Evolutionary conservation across 2,113 vertebrate genomes (phyloP).

Genomic region (Saguinus imperator): DNA sequence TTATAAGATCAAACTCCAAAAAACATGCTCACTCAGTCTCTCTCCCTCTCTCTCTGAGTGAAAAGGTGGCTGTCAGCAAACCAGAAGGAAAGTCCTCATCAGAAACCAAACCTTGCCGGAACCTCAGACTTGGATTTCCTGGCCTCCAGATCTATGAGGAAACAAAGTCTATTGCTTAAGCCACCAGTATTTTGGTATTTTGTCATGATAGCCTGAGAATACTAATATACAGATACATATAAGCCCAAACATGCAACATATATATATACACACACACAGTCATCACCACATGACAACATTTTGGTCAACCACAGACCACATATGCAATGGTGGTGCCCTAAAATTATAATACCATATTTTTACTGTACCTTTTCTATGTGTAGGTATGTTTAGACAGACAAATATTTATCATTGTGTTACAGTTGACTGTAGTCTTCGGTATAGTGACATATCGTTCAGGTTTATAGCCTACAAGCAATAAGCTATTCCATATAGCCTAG

Average conservation of each 20-base stretch:
- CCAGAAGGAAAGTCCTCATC: not conserved
- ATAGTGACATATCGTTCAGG: not conserved
- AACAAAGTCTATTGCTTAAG: not conserved
- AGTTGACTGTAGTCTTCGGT: not conserved
- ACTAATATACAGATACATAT: not conserved
- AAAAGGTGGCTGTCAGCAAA: not conserved
- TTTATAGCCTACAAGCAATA: not conserved
- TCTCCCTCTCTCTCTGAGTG: not conserved
- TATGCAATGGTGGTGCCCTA: not conserved
- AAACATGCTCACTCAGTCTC: not conserved
- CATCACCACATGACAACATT: not conserved
- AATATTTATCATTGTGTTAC: not conserved
- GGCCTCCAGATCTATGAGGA: not conserved
- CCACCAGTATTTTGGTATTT: not conserved
- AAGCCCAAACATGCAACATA: not conserved
- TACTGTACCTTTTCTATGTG: not conserved
- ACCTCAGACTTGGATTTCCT: not conserved
- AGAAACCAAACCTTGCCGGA: not conserved
- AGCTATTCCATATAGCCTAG: not conserved
- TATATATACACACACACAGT: not conserved
- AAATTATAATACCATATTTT: not conserved
- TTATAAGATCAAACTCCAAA: not conserved
- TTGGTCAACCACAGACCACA: not conserved
- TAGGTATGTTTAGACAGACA: not conserved
- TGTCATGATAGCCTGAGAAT: not conserved